A percentile compares a stretch with the other conserved stretches of the same genome.
Evolutionary conservation across 2,888 invertebrate genomes (phyloP).

Genomic region (Eristalinus sepulchralis): DNA sequence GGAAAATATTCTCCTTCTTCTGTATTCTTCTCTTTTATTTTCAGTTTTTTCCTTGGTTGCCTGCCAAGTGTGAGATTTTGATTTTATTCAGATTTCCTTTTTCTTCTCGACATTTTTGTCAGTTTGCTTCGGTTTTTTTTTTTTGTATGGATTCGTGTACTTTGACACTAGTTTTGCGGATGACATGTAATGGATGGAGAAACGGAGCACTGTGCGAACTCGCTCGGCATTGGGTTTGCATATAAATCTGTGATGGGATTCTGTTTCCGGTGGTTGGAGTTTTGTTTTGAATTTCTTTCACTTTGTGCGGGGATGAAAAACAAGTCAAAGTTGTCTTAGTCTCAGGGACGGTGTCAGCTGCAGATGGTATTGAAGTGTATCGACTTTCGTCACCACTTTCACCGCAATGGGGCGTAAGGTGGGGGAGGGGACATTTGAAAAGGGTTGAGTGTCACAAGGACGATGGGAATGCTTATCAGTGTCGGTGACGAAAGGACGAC

Average conservation of each 20-base stretch:
- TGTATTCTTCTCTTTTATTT: too few species aligned
- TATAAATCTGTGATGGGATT: constrained; percentile 19
- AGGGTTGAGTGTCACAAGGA: neutral
- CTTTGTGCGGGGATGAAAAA: neutral
- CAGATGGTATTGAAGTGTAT: constrained; percentile 7
- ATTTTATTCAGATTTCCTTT: constrained; percentile 48
- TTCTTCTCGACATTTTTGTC: constrained; percentile 1
- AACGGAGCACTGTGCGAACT: neutral
- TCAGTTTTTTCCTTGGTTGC: constrained; percentile 12
- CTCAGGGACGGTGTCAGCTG: neutral
- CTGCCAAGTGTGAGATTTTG: constrained; percentile 63
- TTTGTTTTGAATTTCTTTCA: constrained; percentile 11
- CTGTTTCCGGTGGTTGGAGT: constrained; percentile 23
- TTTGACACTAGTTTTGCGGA: constrained; percentile 32
- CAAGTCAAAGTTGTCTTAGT: constrained; percentile 16
- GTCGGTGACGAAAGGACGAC: neutral
- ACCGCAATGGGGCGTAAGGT: neutral
- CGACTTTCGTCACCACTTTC: neutral
- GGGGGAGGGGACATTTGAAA: neutral
- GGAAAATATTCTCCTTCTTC: constrained; percentile 15
- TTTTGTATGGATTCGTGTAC: constrained; percentile 28
- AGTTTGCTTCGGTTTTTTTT: constrained; percentile 11
- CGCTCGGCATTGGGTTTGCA: neutral
- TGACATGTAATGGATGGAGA: constrained; percentile 1
- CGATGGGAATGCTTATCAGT: neutral